Evolutionary conservation across 2,888 invertebrate genomes (phyloP).

Genomic region (Crocallis elinguaria): DNA sequence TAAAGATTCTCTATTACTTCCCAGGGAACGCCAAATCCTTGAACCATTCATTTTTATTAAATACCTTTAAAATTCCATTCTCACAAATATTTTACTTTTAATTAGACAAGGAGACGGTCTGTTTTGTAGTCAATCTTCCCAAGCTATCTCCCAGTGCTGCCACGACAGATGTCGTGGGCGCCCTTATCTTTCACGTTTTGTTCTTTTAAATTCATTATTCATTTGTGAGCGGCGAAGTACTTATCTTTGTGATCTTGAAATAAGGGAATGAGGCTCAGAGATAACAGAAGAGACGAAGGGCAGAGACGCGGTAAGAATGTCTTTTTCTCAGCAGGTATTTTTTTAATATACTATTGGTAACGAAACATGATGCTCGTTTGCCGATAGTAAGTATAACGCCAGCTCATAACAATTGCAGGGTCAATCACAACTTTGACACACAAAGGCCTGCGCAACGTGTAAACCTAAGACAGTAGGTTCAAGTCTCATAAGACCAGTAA

Average conservation of each 20-base stretch:
- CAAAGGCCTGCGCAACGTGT: too few relatives aligned
- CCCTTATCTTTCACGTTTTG: constrained; percentile 11
- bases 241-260: constrained; percentile 16
- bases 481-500: too few relatives aligned
- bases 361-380: too few relatives aligned
- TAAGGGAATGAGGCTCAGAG: constrained; percentile 4
- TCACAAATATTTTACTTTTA: constrained; percentile 6
- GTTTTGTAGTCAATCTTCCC: constrained; percentile 17
- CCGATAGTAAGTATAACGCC: too few relatives aligned
- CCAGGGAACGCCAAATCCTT: too few relatives aligned
- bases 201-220: constrained; percentile 26
- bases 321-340: neutral
- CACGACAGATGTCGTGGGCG: constrained; percentile 13
- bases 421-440: too few relatives aligned
- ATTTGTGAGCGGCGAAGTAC: constrained; percentile 12
- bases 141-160: constrained; percentile 13
- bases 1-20: too few relatives aligned
- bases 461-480: too few relatives aligned
- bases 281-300: neutral
- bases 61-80: neutral
- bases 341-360: too few relatives aligned
- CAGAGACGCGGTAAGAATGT: neutral
- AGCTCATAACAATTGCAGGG: too few relatives aligned
- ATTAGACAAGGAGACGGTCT: neutral
- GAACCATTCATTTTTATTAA: too few relatives aligned